Percentiles rank a stretch among this genome's conserved stretches.
Evolutionary conservation across 1,140 invertebrate genomes (phyloP).

Genomic region (Wasmannia auropunctata): DNA sequence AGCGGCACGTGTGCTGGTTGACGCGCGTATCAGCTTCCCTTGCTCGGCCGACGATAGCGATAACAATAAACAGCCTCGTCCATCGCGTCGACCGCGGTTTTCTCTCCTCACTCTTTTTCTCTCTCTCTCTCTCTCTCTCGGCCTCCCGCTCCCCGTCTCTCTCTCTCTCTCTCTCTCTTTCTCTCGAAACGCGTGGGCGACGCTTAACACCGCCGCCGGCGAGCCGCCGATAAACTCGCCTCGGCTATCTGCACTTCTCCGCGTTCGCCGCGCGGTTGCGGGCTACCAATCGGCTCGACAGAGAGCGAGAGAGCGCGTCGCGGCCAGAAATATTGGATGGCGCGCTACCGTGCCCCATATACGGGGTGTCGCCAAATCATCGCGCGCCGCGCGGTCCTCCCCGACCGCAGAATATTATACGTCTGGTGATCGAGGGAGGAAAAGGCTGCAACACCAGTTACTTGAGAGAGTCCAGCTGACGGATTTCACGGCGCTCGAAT

Average conservation of each 20-base stretch:
- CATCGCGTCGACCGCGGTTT: slow-evolving; percentile 63
- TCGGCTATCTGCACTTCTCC: slow-evolving; percentile 79
- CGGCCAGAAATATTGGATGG: slow-evolving; percentile 65
- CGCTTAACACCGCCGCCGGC: slow-evolving; percentile 77
- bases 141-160: too few species aligned
- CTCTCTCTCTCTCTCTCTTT: slow-evolving; percentile 32
- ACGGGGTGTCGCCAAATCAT: neutral
- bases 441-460: too few species aligned
- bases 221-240: slow-evolving; percentile 77
- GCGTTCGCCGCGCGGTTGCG: slow-evolving; percentile 64
- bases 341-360: slow-evolving; percentile 62
- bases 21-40: slow-evolving; percentile 78
- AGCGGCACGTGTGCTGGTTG: slow-evolving; percentile 48
- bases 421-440: too few species aligned
- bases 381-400: neutral
- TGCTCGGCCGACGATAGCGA: slow-evolving; percentile 70
- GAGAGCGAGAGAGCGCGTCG: neutral
- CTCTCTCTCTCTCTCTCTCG: neutral
- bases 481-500: neutral
- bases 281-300: slow-evolving; percentile 60
- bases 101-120: slow-evolving; percentile 46
- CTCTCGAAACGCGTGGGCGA: slow-evolving; percentile 77
- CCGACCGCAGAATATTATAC: too few species aligned
- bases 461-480: neutral
- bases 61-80: slow-evolving; percentile 75